A percentile compares a stretch with the other conserved stretches of the same genome.
These are phyloP conservation scores for Sylvilagus bachmani DNA, from an alignment of 2,113 vertebrate genomes.

Conservation along the genomic window DNA sequence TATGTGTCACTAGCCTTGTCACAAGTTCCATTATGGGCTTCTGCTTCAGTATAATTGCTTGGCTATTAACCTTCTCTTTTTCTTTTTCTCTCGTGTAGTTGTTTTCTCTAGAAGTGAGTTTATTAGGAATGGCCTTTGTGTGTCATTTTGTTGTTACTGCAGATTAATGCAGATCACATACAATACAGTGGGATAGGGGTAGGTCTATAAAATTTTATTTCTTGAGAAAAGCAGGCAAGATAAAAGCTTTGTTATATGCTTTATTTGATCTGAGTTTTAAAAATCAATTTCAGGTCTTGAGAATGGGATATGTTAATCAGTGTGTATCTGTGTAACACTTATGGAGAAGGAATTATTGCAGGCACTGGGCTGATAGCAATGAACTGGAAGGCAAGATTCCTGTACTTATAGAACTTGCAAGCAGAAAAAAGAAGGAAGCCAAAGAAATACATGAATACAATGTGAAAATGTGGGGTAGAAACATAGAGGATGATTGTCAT, in stretches of 20 bases:
- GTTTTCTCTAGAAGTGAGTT: background rate
- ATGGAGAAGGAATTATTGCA: background rate
- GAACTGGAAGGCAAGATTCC: background rate
- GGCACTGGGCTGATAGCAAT: background rate
- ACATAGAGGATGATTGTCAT: too few relatives aligned
- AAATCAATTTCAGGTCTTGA: background rate
- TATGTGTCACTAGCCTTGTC: background rate
- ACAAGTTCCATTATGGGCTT: background rate
- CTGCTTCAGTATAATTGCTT: slow-evolving; percentile 23
- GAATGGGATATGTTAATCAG: background rate
- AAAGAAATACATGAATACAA: background rate
- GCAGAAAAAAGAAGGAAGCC: background rate
- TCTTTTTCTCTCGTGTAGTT: background rate
- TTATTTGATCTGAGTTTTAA: slow-evolving; percentile 44
- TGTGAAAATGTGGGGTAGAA: background rate
- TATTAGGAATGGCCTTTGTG: background rate
- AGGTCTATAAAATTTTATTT: background rate
- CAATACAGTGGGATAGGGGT: background rate
- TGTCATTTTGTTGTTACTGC: background rate
- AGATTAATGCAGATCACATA: background rate
- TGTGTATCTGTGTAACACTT: background rate
- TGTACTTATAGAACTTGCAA: too few relatives aligned
- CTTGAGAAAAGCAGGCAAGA: background rate
- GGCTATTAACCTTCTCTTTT: background rate
- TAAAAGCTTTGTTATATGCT: background rate